A percentile compares a stretch with the other conserved stretches of the same genome.
Evolutionary conservation across 1,140 invertebrate species (phyloP).

Genomic region (Hormaphis cornu): DNA sequence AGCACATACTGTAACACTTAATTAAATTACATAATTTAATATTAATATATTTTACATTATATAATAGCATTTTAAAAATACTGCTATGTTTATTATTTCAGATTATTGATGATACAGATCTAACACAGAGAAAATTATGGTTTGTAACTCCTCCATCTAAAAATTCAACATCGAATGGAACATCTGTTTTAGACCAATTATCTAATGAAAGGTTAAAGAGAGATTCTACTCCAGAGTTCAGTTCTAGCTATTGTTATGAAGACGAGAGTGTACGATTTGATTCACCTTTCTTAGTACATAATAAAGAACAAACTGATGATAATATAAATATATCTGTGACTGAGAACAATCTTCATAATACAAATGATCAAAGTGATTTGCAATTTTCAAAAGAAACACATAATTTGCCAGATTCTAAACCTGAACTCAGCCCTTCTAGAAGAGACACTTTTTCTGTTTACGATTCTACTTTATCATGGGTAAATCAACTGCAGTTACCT

Average conservation of each 20-base stretch:
- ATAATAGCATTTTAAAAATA: too few species aligned
- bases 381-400: background rate
- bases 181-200: background rate
- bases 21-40: too few species aligned
- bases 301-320: background rate
- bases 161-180: background rate
- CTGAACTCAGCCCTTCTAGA: background rate
- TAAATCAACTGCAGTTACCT: too few species aligned
- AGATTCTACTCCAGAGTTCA: conserved; percentile 4
- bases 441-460: conserved; percentile 11
- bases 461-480: too few species aligned
- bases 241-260: background rate
- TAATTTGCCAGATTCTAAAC: background rate
- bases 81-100: too few species aligned
- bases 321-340: too few species aligned
- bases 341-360: background rate
- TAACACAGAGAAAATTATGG: conserved; percentile 6
- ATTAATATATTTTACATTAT: too few species aligned
- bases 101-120: background rate
- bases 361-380: background rate
- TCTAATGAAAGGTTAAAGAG: background rate
- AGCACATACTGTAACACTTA: too few species aligned
- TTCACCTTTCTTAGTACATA: background rate
- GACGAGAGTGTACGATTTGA: conserved; percentile 14
- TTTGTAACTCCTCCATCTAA: background rate